A percentile compares a stretch with the other conserved stretches of the same genome.
phyloP scores from a whole-genome alignment of 2,113 vertebrate species.

The Lophochroa leadbeateri region DNA sequence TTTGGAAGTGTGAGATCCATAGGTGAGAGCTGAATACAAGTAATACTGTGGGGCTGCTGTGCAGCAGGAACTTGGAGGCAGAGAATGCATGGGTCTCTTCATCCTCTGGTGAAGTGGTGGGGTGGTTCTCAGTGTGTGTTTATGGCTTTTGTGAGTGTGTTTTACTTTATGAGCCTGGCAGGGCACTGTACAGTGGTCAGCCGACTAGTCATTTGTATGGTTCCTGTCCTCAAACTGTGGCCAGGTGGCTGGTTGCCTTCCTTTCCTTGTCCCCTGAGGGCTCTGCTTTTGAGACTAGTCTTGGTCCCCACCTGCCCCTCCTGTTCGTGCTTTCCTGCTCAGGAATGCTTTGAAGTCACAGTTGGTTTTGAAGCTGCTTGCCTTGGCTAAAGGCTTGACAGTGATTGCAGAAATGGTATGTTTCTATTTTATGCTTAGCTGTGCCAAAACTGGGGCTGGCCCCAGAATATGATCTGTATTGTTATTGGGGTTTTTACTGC shows the following conservation, averaged over 20 bases:
- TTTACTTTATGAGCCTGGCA: background rate
- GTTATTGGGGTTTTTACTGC: background rate
- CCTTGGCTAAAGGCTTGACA: conserved; percentile 29
- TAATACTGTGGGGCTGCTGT: background rate
- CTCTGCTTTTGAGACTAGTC: background rate
- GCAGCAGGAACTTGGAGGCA: background rate
- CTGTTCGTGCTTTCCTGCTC: background rate
- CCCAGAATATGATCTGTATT: background rate
- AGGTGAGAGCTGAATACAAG: background rate
- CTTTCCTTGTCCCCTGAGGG: background rate
- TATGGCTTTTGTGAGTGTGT: background rate
- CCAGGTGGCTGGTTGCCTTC: background rate
- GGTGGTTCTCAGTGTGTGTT: background rate
- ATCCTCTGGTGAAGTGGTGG: background rate
- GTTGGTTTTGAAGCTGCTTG: conserved; percentile 32
- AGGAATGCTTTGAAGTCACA: conserved; percentile 56
- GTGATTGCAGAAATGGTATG: background rate
- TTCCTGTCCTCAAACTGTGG: background rate
- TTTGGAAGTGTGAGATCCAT: fast-evolving
- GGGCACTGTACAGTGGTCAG: background rate
- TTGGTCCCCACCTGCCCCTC: conserved; percentile 3
- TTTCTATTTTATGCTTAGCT: background rate
- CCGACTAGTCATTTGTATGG: background rate
- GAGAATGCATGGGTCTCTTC: background rate
- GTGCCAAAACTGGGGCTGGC: background rate